Evolutionary conservation across 2,113 vertebrate genomes (phyloP), one percentile per base, ranked within the genome.

Genomic region (Anolis carolinensis): DNA sequence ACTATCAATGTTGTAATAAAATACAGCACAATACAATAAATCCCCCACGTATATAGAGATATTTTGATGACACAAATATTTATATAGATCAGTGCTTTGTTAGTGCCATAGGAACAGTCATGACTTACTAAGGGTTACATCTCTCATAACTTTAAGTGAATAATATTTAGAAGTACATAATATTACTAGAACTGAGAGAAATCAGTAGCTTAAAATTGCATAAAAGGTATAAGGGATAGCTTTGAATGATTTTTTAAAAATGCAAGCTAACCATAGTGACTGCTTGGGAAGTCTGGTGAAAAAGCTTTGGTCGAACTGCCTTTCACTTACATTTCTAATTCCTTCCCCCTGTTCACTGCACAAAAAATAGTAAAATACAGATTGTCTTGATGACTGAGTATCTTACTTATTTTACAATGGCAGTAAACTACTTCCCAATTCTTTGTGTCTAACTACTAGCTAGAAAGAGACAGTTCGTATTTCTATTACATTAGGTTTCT

Each of bases 381-480:
- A n/a, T 87, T 92, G 27, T 23, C 65, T 67, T 82, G 82, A 88
- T 72, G 79, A 84, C 62, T 88, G 59, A 90, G 76, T 48, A 88
- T 90, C 52, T 67, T 89, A 30, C 32, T 88, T 89, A 39, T 91
- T 93, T 93, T 73, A 67, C 77, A 77, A 50, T 32, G 91, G 75
- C 59, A 81, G 55, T 81, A 89, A 87, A 88, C 32, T 3, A 80
- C 30, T 87, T 93, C 92, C 90, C 86, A 91, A 87, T 88, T 88
- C 36, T n/a, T 92, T 82, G 52, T 87, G 82, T 93, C 76, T 86
- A 62, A 74, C 83, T 1, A 0, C 65, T 90, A 76, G 72, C 86
- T 82, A 85, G 5, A 0, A 89, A 88, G 74, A 88, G 87, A 82
- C 39, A 76, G 34, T 7, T 81, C 88, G 7, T 91, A 85, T 92